Evolutionary conservation across 2,113 vertebrate genomes (phyloP).

Genomic region (Saccopteryx leptura): DNA sequence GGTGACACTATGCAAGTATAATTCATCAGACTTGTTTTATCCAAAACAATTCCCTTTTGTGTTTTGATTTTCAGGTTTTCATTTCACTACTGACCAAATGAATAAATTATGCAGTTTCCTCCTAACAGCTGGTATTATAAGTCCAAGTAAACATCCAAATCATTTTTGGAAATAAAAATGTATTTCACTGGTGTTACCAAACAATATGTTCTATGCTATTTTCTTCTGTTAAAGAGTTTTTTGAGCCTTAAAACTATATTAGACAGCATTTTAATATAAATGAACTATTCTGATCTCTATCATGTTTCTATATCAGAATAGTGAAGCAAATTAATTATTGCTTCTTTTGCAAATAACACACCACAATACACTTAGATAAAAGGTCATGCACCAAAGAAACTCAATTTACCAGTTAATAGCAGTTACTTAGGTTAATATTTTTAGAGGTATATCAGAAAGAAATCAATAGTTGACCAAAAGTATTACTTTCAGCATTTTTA

Average conservation of each 20-base stretch:
- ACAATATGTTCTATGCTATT: not conserved
- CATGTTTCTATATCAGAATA: not conserved
- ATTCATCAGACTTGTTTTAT: not conserved
- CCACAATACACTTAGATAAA: not conserved
- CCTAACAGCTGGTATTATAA: not conserved
- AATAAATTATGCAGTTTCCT: not conserved
- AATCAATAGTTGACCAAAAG: not conserved
- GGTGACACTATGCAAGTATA: not conserved
- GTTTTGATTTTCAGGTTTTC: not conserved
- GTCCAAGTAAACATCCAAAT: not conserved
- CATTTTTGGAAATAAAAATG: conserved; percentile 10
- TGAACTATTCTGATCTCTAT: not conserved
- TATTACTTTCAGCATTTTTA: not conserved
- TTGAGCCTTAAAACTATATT: not conserved
- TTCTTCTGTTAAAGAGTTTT: not conserved
- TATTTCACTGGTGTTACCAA: not conserved
- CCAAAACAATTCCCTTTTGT: not conserved
- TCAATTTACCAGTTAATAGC: not conserved
- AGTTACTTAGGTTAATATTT: not conserved
- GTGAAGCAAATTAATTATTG: not conserved
- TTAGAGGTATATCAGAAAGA: not conserved
- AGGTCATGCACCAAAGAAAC: not conserved
- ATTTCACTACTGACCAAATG: not conserved
- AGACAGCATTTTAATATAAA: not conserved
- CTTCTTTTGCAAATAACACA: not conserved